A percentile compares a stretch with the other conserved stretches of the same genome.
phyloP scores from a whole-genome alignment of 2,888 invertebrate species.

The Bruchidius siliquastri region DNA sequence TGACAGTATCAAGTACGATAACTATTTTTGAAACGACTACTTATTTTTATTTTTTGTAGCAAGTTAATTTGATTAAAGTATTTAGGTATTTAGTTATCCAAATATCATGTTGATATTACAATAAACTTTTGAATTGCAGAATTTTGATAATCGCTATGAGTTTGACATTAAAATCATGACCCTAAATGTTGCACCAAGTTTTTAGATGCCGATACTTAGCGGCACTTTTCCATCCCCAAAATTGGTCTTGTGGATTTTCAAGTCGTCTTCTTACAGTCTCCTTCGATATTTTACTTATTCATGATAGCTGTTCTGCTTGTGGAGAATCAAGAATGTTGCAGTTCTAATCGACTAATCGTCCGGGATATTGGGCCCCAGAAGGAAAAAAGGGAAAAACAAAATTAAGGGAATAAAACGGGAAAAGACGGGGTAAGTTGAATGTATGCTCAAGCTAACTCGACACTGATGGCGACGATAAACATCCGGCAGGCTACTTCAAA shows the following conservation, averaged over 20 bases:
- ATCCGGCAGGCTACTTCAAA: slow-evolving; percentile 25
- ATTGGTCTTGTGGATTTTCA: neutral
- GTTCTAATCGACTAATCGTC: neutral
- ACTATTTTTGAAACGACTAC: no score
- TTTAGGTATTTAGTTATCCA: no score
- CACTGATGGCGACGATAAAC: slow-evolving; percentile 43
- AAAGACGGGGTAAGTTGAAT: slow-evolving; percentile 21
- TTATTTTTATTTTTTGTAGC: no score
- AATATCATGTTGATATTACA: no score
- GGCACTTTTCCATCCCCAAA: neutral
- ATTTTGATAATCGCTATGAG: no score
- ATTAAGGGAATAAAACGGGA: neutral
- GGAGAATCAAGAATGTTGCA: neutral
- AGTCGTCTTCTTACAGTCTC: no score
- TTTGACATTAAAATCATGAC: no score
- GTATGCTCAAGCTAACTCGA: slow-evolving; percentile 40
- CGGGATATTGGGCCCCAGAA: neutral
- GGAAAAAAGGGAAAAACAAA: neutral
- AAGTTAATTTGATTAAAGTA: no score
- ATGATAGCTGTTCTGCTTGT: neutral
- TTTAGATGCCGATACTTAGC: no score
- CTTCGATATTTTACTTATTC: neutral
- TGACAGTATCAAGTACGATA: no score
- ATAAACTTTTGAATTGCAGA: no score
- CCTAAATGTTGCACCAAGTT: no score